Evolutionary conservation across 2,888 invertebrate species (phyloP).

Genomic region (Drosophila nr. perissopoda): DNA sequence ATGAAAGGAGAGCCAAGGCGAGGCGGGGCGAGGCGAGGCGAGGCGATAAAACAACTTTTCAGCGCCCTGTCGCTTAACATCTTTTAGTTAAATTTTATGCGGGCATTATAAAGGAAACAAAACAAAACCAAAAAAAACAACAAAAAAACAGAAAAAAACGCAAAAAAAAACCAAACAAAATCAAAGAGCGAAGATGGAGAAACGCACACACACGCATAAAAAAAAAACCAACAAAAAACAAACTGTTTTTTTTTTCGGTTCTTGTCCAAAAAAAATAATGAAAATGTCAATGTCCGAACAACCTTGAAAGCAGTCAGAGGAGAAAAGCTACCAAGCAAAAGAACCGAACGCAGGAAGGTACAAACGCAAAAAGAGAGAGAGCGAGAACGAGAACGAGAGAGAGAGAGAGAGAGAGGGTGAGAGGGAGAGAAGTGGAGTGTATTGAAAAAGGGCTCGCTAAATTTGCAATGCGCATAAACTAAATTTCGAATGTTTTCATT

Average conservation of each 20-base stretch:
- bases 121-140: constrained; percentile 23
- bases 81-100: constrained; percentile 71
- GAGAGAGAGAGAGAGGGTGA: constrained; percentile 22
- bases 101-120: constrained; percentile 61
- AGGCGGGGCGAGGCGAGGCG: constrained; percentile 1
- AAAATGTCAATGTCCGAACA: constrained; percentile 85
- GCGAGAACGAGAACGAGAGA: constrained; percentile 5
- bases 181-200: constrained; percentile 63
- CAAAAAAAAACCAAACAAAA: constrained; percentile 49
- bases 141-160: constrained; percentile 31
- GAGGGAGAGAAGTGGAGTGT: constrained; percentile 19
- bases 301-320: constrained; percentile 85
- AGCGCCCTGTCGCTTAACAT: constrained; percentile 51
- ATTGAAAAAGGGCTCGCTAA: constrained; percentile 59
- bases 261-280: constrained; percentile 74
- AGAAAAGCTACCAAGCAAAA: constrained; percentile 72
- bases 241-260: constrained; percentile 46
- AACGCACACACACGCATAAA: constrained; percentile 52
- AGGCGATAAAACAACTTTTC: constrained; percentile 55
- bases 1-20: constrained; percentile 13
- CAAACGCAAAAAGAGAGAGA: constrained; percentile 21
- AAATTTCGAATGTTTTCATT: constrained; percentile 35
- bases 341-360: constrained; percentile 45
- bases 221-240: constrained; percentile 47
- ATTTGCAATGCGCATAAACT: constrained; percentile 76